Base-by-base conservation (phyloP, 2,797 vertebrate species). In the Neosilurus hyrtlii region DNA sequence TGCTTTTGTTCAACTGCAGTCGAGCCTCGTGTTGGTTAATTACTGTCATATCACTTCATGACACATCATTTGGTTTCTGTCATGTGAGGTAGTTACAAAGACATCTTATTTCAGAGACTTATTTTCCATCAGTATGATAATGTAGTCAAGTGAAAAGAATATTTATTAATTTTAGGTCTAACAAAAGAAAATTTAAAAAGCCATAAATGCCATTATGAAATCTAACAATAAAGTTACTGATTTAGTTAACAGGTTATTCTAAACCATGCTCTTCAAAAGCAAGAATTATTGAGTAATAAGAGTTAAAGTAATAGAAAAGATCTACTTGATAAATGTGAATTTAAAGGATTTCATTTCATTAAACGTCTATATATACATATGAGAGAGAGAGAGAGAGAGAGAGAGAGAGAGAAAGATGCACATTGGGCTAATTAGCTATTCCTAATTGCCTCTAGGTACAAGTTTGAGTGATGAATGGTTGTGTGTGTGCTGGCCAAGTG, bases 1-100 rank as follows among this genome's bases (percentile, higher is more conserved):
- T 66, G 84, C 83, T 85, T 89, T 80, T 80, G 61, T 89, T 80
- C 54, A 74, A 35, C 72, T 54, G 57, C 43, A 72, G 37, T 54
- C 89, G 90, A 91, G 88, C 87, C 83, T 90, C 88, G 89, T 87
- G 91, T 91, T 88, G 89, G 89, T 90, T 93, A 93, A 93, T 93
- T 91, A 89, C 89, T 89, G 89, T 87, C 82, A 88, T 89, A 90
- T 89, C 89, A 90, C 86, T 89, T 26, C 67, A 43, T 83, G 76
- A 79, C 82, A 83, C 68, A 56, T 79, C 59, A 73, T 79, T 78
- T 54, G 59, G 82, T 79, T 79, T 72, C 76, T 65, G 8, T 65
- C 68, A 59, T 49, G 35, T 30, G 61, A 51, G 56, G 43, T 57
- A n/a, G 62, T 35, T 22, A 82, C 73, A 57, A 57, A 54, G 72